Evolutionary conservation across 1,140 invertebrate species (phyloP), one percentile per base, ranked within the genome.

Genomic region (Meloidogyne hapla): DNA sequence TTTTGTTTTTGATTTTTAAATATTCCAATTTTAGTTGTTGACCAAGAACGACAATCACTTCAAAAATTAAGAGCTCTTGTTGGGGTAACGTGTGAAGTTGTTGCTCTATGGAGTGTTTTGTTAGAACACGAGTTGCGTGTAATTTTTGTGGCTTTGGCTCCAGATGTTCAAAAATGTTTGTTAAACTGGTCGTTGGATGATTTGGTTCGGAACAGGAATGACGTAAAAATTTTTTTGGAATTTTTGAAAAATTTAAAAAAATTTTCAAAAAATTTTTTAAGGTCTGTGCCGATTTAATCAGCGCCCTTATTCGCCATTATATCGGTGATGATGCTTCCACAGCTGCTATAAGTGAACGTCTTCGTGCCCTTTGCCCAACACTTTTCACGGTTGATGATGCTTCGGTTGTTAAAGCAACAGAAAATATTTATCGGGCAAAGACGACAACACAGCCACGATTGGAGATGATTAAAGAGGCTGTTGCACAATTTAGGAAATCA

Each of bases 351-450:
- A 96, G 93, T 77, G 88, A 90, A 21, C 92, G 92, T 87, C 88
- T 99, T n/a, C 89, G 95, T 68, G 92, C 95, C 85, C 90, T 95
- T 0, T 98, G 96, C 87, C 96, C 96, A 0, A 93, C 92, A 82
- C 90, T 99, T 1, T 99, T 96, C 85, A 93, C 93, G 82, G 92
- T 92, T 83, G 96, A 99, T 90, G 96, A 98, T 90, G 95, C 94
- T 21, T 92, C 94, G 42, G 95, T 93, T 88, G 92, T 94, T 23
- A 48, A 75, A 40, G 76, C 76, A n/a, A 77, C 56, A 21, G 76
- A 77, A 77, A 77, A 45, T 45, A 56, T 77, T 38, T 77, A 73
- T 42, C 13, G 76, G 1, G 76, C 74, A 61, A 77, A 77, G 56
- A 61, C 48, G 15, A n/a, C 21, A 62, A 48, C 61, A 12, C 18